Percentiles rank a stretch among this genome's conserved stretches.
Evolutionary conservation across 2,797 vertebrate species (phyloP).

Genomic region (Cuculus canorus): DNA sequence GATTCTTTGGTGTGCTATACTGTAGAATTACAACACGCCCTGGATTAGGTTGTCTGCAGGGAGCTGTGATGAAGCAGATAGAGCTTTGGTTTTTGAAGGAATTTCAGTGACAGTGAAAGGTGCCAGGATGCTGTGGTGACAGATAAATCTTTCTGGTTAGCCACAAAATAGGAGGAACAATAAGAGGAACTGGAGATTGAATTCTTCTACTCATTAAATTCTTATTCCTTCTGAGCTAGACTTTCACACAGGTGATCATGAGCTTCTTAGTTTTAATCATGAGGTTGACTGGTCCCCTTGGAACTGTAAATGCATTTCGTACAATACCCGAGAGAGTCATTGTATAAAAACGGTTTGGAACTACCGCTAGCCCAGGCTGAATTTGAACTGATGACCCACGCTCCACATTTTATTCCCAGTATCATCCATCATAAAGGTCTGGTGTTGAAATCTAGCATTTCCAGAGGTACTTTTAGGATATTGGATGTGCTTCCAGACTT

Average conservation of each 20-base stretch:
- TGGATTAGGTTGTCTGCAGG: not conserved
- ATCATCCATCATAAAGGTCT: not conserved
- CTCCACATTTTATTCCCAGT: not conserved
- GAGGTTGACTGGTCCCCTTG: not conserved
- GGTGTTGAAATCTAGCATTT: not conserved
- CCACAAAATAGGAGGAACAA: not conserved
- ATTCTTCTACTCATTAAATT: not conserved
- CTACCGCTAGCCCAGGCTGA: not conserved
- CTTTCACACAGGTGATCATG: not conserved
- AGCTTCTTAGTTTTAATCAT: not conserved
- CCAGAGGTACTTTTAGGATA: not conserved
- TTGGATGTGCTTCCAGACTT: not conserved
- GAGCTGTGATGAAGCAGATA: not conserved
- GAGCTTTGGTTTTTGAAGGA: not conserved
- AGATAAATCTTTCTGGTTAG: not conserved
- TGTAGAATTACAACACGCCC: not conserved
- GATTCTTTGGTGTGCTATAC: not conserved
- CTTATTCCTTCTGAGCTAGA: not conserved
- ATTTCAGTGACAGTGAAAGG: not conserved
- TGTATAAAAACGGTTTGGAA: not conserved
- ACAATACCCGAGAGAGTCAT: not conserved
- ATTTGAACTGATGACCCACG: not conserved
- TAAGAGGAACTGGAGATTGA: accelerated
- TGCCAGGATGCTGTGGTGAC: not conserved
- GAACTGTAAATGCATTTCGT: not conserved